Conservation (phyloP, 2,113 vertebrate species). For the Syrrhaptes paradoxus region DNA sequence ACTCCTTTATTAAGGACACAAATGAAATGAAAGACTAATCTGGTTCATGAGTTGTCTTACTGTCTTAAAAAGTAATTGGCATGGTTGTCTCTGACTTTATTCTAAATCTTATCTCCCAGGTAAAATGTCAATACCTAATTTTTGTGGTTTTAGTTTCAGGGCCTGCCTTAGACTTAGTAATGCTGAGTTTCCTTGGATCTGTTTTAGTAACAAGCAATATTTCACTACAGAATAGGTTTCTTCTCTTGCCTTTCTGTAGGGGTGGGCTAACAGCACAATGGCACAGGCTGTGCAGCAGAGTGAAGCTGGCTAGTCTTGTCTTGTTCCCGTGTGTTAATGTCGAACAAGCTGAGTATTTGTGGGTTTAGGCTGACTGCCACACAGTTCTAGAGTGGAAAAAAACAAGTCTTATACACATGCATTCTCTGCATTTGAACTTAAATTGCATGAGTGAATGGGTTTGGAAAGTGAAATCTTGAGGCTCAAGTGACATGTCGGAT, state of each 20-base stretch:
- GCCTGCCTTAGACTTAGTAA: slow-evolving; percentile 39
- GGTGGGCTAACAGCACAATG: slow-evolving; percentile 17
- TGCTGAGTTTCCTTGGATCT: not conserved
- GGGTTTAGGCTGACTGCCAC: slow-evolving; percentile 72
- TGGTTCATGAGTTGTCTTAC: not conserved
- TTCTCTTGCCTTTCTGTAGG: slow-evolving; percentile 47
- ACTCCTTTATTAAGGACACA: not conserved
- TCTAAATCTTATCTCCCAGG: slow-evolving; percentile 16
- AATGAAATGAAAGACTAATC: not conserved
- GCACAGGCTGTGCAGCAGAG: not conserved
- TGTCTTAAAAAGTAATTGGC: slow-evolving; percentile 47
- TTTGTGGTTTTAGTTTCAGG: slow-evolving; percentile 44
- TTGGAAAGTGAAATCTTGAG: slow-evolving; percentile 65
- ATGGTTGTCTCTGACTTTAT: not conserved
- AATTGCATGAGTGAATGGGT: slow-evolving; percentile 71
- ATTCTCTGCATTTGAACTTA: slow-evolving; percentile 65
- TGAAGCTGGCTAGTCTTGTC: slow-evolving; percentile 36
- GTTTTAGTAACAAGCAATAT: not conserved
- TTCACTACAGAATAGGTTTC: slow-evolving; percentile 1
- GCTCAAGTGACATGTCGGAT: slow-evolving; percentile 72
- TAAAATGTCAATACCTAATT: not conserved
- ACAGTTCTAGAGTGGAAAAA: slow-evolving; percentile 62
- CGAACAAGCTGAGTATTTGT: slow-evolving; percentile 2
- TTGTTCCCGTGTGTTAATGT: slow-evolving; percentile 8
- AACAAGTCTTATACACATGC: slow-evolving; percentile 65